Evolutionary conservation across 2,113 vertebrate species (phyloP).

Genomic region (Anguilla japonica): DNA sequence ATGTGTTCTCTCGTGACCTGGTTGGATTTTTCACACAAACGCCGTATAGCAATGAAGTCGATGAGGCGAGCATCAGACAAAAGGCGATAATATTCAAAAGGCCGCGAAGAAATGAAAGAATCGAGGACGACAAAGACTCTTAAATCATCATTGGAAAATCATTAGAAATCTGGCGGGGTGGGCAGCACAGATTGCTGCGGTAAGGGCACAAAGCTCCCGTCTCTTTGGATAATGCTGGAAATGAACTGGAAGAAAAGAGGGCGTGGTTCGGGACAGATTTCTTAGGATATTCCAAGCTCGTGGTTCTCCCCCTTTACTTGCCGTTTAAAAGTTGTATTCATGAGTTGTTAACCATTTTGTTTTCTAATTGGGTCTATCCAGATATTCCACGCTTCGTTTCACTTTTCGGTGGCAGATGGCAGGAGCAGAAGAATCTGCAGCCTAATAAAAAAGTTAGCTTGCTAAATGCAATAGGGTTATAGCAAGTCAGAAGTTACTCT

Average conservation of each 20-base stretch:
- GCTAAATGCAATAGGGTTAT: not conserved
- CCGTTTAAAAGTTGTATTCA: slow-evolving; percentile 72
- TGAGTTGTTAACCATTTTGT: slow-evolving; percentile 77
- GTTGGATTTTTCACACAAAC: slow-evolving; percentile 27
- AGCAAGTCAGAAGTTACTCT: slow-evolving; percentile 2
- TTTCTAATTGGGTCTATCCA: slow-evolving; percentile 63
- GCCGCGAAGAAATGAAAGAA: slow-evolving; percentile 33
- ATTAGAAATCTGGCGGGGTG: slow-evolving; percentile 54
- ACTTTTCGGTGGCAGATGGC: slow-evolving; percentile 73
- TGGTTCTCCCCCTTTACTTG: slow-evolving; percentile 54
- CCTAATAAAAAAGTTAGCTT: slow-evolving; percentile 38
- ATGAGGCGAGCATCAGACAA: slow-evolving; percentile 51
- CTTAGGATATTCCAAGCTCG: slow-evolving; percentile 40
- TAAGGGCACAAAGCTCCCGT: slow-evolving; percentile 34
- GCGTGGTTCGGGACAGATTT: slow-evolving; percentile 6
- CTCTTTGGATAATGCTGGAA: slow-evolving; percentile 55
- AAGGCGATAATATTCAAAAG: slow-evolving; percentile 47
- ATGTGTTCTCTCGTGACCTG: slow-evolving; percentile 13
- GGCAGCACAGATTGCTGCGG: slow-evolving; percentile 54
- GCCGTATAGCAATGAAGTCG: slow-evolving; percentile 11
- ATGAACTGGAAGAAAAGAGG: slow-evolving; percentile 51
- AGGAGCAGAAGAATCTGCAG: slow-evolving; percentile 67
- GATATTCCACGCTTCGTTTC: slow-evolving; percentile 67
- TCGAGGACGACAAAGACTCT: slow-evolving; percentile 48
- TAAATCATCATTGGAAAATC: slow-evolving; percentile 55